These are phyloP conservation scores for Trichoplusia ni DNA, from an alignment of 1,140 invertebrate species.

Conservation along the genomic window DNA sequence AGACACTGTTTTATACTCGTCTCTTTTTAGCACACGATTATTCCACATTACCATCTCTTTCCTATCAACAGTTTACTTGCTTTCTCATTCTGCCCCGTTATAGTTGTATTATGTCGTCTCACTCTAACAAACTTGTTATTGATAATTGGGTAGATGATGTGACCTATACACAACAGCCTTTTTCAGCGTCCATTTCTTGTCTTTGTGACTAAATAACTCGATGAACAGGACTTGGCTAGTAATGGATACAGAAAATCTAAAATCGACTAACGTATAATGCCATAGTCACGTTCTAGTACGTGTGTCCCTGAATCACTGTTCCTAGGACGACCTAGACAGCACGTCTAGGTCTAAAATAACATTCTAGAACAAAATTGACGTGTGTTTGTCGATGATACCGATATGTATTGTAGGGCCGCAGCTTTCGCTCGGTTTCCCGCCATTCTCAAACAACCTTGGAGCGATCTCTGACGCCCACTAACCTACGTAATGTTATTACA, in stretches of 20 bases:
- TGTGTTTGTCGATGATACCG: slow-evolving; percentile 28
- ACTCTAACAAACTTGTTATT: slow-evolving; percentile 53
- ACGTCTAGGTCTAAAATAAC: slow-evolving; percentile 48
- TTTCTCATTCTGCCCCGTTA: slow-evolving; percentile 37
- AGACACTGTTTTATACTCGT: slow-evolving; percentile 59
- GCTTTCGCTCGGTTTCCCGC: slow-evolving; percentile 58
- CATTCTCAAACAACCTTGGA: slow-evolving; percentile 65
- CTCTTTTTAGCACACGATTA: slow-evolving; percentile 45
- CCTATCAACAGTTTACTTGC: slow-evolving; percentile 46
- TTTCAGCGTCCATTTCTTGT: slow-evolving; percentile 10
- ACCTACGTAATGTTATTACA: slow-evolving; percentile 62
- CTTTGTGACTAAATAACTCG: background rate
- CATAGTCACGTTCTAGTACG: slow-evolving; percentile 3
- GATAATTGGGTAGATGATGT: slow-evolving; percentile 40
- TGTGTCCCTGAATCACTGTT: slow-evolving; percentile 38
- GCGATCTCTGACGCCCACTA: slow-evolving; percentile 60
- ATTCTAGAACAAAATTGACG: slow-evolving; percentile 42
- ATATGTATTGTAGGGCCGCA: slow-evolving; percentile 30
- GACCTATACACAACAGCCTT: slow-evolving; percentile 9
- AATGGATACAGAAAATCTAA: slow-evolving; percentile 29
- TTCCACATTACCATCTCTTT: slow-evolving; percentile 35
- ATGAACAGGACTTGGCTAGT: slow-evolving; percentile 1
- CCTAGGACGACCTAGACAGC: slow-evolving; percentile 46
- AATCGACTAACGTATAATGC: background rate
- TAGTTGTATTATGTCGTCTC: slow-evolving; percentile 42